Percentiles rank a stretch among this genome's conserved stretches.
These are phyloP conservation scores for Phyto melanocephala DNA, from an alignment of 2,888 invertebrate species.

Conservation along the genomic window DNA sequence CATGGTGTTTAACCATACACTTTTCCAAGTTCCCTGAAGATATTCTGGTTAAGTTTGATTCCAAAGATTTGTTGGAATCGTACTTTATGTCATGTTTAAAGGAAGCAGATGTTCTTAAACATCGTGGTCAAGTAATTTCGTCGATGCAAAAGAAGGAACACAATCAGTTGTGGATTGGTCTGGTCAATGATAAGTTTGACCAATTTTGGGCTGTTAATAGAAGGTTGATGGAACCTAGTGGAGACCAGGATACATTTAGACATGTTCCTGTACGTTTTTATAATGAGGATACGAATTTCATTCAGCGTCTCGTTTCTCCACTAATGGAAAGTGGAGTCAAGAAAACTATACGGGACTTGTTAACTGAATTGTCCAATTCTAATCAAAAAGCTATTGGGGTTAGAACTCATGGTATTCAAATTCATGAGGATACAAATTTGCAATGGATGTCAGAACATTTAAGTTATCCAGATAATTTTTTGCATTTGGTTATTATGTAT, in stretches of 20 bases:
- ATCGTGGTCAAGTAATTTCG: constrained; percentile 92
- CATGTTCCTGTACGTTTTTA: constrained; percentile 94
- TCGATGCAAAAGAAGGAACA: constrained; percentile 98
- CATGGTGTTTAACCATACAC: constrained; percentile 96
- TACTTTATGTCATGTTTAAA: constrained; percentile 97
- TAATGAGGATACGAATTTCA: constrained; percentile 78
- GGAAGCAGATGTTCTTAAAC: constrained; percentile 99
- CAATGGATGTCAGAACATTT: constrained; percentile 99
- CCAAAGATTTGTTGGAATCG: constrained; percentile 93
- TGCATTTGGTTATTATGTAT: constrained; percentile 87
- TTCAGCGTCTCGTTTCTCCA: neutral
- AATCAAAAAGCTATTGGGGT: constrained; percentile 80
- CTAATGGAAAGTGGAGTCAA: neutral
- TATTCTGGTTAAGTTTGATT: constrained; percentile 90
- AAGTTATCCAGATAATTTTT: constrained; percentile 98
- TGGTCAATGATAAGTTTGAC: constrained; percentile 98
- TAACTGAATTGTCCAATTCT: neutral
- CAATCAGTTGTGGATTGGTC: constrained; percentile 95
- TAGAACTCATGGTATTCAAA: constrained; percentile 92
- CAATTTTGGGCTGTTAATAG: constrained; percentile 99
- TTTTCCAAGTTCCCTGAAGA: constrained; percentile 96
- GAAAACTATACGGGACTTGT: neutral
- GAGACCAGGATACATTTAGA: constrained; percentile 90
- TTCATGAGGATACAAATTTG: constrained; percentile 92
- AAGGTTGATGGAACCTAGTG: constrained; percentile 93